A percentile compares a stretch with the other conserved stretches of the same genome.
phyloP scores from a whole-genome alignment of 1,140 invertebrate species.

The Dysdera silvatica region DNA sequence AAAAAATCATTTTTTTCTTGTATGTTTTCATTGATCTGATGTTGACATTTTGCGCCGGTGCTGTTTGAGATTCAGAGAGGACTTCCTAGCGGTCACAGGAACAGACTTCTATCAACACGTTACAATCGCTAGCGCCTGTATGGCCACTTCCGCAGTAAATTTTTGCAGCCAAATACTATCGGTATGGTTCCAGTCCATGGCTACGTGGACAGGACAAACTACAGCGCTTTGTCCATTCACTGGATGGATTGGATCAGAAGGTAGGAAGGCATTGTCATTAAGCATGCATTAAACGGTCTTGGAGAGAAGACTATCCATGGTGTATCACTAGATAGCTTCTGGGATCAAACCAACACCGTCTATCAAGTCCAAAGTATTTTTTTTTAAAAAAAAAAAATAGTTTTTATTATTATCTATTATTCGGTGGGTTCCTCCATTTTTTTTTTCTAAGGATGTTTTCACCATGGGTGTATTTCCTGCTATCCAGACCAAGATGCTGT shows the following conservation, averaged over 20 bases:
- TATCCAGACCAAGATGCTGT: neutral
- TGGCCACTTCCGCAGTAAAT: neutral
- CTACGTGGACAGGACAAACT: neutral
- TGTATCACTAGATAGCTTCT: constrained; percentile 2
- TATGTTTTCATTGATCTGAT: too few relatives aligned
- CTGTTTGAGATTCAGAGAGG: too few relatives aligned
- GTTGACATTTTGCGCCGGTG: too few relatives aligned
- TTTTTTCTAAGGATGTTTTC: constrained; percentile 4
- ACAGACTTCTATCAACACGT: too few relatives aligned
- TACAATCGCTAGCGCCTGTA: constrained; percentile 16
- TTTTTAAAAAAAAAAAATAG: too few relatives aligned
- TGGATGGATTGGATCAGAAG: constrained; percentile 17
- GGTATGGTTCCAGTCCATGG: constrained; percentile 17
- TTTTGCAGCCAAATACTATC: constrained; percentile 12
- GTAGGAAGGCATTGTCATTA: neutral
- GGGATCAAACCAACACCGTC: neutral
- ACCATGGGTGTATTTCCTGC: neutral
- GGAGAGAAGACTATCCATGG: neutral
- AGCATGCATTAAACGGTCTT: constrained; percentile 10
- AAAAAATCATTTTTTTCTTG: too few relatives aligned
- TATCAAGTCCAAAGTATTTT: constrained; percentile 5
- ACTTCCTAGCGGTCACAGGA: too few relatives aligned
- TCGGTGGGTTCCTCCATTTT: constrained; percentile 8
- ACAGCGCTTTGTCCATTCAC: neutral
- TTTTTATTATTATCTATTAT: neutral